Evolutionary conservation across 2,888 invertebrate species (phyloP), one percentile per base, ranked within the genome.

Genomic region (Phytoseiulus persimilis): DNA sequence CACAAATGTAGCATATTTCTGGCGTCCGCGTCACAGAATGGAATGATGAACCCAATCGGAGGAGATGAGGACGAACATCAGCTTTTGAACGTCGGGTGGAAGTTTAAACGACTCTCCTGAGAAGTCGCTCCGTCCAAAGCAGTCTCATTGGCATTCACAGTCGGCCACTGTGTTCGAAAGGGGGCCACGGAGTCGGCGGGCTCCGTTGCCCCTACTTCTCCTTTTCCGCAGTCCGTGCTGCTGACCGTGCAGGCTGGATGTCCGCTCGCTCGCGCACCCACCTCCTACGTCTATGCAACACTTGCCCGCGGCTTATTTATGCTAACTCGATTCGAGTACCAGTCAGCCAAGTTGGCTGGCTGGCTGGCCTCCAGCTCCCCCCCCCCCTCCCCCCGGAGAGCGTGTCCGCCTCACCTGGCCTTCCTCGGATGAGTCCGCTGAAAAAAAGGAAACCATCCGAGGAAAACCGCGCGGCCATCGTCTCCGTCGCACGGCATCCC

Each of bases 141-240:
- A 65, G 65, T 65, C 87, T 87, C 87, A 87, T 87, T 87, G 87
- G 87, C 87, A 87, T 87, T 87, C 87, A 87, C 87, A 87, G 87
- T 87, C 33, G 14, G 11, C 87, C 87, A 65, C 65, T 65, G 65
- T 28, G 65, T 65, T 28, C 18, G 65, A 28, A 28, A 65, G 65
- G 65, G 46, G 65, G 65, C 65, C 65, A 28, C 18, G 65, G 65
- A 65, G 65, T 23, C 14, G 23, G 2, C 23, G 65, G 65, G 65
- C 65, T 28, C 18, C 65, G 65, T 2, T 65, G 65, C 65, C 18
- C 65, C 18, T 65, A 65, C 28, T 65, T 65, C 65, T 65, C 65
- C 65, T 23, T 14, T 65, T 65, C 65, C 65, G 65, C 65, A 1
- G 65, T 2, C 9, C 5, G 65, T 28, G 65, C 28, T 65, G 65